Evolutionary conservation across 1,140 invertebrate genomes (phyloP).

Genomic region (Asbolus verrucosus): DNA sequence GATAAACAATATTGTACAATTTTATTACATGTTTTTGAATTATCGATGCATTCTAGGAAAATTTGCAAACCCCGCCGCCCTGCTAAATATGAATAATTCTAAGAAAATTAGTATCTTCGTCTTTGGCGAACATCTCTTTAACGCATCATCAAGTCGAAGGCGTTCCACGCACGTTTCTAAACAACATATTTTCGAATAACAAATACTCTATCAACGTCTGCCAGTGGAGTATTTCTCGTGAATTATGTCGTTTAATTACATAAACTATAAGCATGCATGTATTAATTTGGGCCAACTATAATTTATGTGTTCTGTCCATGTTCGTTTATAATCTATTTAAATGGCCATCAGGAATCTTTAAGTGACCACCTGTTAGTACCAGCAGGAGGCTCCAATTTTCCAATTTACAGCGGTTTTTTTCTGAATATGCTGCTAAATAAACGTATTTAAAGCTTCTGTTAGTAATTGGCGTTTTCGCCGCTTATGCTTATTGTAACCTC

Average conservation of each 20-base stretch:
- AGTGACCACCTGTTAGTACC: constrained; percentile 11
- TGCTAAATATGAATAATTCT: too few relatives aligned
- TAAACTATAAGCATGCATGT: constrained; percentile 9
- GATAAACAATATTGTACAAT: too few relatives aligned
- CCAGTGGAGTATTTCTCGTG: background rate
- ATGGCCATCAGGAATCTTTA: background rate
- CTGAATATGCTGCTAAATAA: too few relatives aligned
- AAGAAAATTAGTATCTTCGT: too few relatives aligned
- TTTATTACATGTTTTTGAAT: too few relatives aligned
- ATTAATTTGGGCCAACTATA: constrained; percentile 3
- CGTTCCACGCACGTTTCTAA: background rate
- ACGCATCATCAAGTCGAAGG: background rate
- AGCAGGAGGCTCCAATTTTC: background rate
- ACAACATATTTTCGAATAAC: constrained; percentile 11
- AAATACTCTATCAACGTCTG: constrained; percentile 17
- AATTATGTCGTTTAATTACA: constrained; percentile 25
- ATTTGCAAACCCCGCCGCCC: too few relatives aligned
- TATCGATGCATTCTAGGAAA: too few relatives aligned
- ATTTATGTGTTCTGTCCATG: constrained; percentile 7
- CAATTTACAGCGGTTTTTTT: too few relatives aligned
- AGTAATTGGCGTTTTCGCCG: too few relatives aligned
- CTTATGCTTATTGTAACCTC: too few relatives aligned
- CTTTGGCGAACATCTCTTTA: background rate
- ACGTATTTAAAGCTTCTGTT: too few relatives aligned
- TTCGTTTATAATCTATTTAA: background rate